These are phyloP conservation scores for Simalia tracyae DNA, from an alignment of 2,797 vertebrate species.

Conservation along the genomic window DNA sequence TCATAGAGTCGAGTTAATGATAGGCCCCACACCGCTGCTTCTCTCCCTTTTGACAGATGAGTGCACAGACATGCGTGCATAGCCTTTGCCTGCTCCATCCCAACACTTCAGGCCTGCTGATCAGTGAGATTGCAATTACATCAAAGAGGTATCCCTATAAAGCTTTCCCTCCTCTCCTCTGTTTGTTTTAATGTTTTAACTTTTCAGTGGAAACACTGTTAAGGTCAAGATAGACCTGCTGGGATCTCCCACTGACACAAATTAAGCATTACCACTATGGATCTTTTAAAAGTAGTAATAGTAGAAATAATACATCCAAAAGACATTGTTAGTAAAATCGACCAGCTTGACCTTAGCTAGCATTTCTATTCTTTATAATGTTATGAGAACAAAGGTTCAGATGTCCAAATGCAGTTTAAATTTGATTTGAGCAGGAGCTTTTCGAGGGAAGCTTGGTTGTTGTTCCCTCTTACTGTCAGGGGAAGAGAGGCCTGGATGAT, in stretches of 20 bases:
- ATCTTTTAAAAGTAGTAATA: neutral
- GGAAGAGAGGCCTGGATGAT: neutral
- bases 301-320: neutral
- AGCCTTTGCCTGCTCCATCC: neutral
- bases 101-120: neutral
- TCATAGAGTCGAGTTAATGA: conserved; percentile 55
- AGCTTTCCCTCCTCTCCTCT: too few relatives aligned
- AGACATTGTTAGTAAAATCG: neutral
- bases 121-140: neutral
- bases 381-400: neutral
- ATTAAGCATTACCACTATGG: neutral
- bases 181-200: neutral
- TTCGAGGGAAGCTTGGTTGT: neutral
- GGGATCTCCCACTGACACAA: neutral
- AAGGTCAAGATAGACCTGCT: neutral
- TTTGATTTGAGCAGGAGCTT: neutral
- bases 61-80: neutral
- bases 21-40: neutral
- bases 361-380: neutral
- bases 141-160: neutral
- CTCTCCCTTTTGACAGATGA: conserved; percentile 7
- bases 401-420: neutral
- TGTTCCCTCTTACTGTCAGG: neutral
- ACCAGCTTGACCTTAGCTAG: neutral
- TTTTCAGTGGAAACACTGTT: neutral